Evolutionary conservation across 2,888 invertebrate genomes (phyloP), one percentile per base, ranked within the genome.

Genomic region (Leptogaster cylindrica): DNA sequence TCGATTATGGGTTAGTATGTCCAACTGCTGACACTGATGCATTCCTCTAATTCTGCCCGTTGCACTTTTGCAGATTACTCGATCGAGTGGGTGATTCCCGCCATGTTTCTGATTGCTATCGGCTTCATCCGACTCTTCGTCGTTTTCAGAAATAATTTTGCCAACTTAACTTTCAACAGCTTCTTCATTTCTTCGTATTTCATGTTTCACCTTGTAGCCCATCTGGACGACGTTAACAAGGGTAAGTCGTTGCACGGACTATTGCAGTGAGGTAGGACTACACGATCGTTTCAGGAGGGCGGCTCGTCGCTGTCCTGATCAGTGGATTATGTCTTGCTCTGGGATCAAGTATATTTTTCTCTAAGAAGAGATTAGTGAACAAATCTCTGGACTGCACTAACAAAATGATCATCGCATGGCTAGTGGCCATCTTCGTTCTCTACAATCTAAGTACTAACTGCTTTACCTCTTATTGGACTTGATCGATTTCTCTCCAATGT

Each of bases 1-100:
- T n/a, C 3, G 2, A 36, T 68, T 12, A 51, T 68, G 8, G 18
- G 68, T 68, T 44, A 65, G 58, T 65, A 16, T 55, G 1, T 33
- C 12, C 16, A 27, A 27, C 2, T 12, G 5, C 7, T 27, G 16
- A 5, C 4, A 7, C 20, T 46, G 14, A 18, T 20, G n/a, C 5
- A 18, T 2, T 23, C 12, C 25, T 23, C 23, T 25, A 4, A 8
- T 50, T 23, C 12, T 10, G 6, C 12, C 12, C 3, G 3, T 3
- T 36, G 10, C 12, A 12, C 3, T 3, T 36, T 36, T 3, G 6
- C 3, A 65, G 65, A 25, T 0, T 18, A 28, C 27, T 27, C 50
- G 0, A 23, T 44, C 25, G 41, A 25, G 7, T 46, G 65, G 50
- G 12, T 12, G 2, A 48, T 51, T 5, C 27, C 39, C 0, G 23